A percentile compares a stretch with the other conserved stretches of the same genome.
These are phyloP conservation scores for Spinibarbus caldwelli DNA, from an alignment of 2,797 vertebrate species.

Conservation along the genomic window DNA sequence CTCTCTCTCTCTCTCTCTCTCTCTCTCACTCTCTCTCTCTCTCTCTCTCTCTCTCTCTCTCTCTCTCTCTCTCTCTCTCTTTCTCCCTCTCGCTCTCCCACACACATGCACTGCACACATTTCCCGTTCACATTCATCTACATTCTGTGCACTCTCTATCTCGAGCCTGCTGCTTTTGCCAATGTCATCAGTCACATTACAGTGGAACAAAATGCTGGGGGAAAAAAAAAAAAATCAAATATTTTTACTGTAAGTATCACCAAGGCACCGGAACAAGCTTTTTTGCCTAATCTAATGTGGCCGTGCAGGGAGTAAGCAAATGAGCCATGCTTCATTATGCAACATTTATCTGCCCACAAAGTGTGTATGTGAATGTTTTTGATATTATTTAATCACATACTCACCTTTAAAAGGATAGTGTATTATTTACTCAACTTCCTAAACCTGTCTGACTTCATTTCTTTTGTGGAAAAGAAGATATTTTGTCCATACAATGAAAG, in stretches of 20 bases:
- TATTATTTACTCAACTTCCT: not conserved
- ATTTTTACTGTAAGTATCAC: constrained; percentile 42
- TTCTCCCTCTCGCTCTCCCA: constrained; percentile 6
- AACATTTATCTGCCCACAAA: constrained; percentile 19
- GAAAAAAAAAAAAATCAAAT: constrained; percentile 27
- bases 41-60: too few species aligned
- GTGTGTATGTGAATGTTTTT: constrained; percentile 16
- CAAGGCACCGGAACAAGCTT: constrained; percentile 29
- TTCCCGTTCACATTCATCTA: constrained; percentile 47
- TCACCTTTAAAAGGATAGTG: not conserved
- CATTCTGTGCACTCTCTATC: constrained; percentile 37
- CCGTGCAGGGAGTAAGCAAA: constrained; percentile 6
- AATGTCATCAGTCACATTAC: constrained; percentile 44
- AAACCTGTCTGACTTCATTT: not conserved
- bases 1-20: too few species aligned
- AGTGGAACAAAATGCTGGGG: constrained; percentile 30
- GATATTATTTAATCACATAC: constrained; percentile 2
- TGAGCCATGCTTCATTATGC: constrained; percentile 31
- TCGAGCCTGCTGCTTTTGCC: constrained; percentile 28
- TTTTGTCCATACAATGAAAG: not conserved
- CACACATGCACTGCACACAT: constrained; percentile 19
- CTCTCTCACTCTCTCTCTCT: too few species aligned
- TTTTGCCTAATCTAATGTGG: constrained; percentile 39
- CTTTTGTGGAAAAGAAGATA: not conserved
- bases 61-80: too few species aligned